These are phyloP conservation scores for Eolophus roseicapilla DNA, from an alignment of 2,113 vertebrate species.

Conservation along the genomic window DNA sequence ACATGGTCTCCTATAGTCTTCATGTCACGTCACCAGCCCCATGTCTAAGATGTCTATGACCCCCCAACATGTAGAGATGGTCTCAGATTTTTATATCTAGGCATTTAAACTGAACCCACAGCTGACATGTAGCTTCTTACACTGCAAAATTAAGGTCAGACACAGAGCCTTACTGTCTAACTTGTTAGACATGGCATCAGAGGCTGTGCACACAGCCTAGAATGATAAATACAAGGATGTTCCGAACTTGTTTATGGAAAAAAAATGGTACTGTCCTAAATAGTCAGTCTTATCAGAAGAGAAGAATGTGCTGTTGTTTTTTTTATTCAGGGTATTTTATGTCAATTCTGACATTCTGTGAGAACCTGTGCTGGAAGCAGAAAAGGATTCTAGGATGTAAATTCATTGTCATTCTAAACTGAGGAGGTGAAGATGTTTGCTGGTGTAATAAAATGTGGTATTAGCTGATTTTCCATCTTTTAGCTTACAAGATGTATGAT, in stretches of 20 bases:
- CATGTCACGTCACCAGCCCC: background rate
- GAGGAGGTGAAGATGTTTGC: background rate
- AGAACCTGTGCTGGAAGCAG: background rate
- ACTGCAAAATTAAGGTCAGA: background rate
- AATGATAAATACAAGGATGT: background rate
- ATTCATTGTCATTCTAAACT: background rate
- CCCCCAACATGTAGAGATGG: fast-evolving
- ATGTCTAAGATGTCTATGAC: background rate
- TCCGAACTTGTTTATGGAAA: background rate
- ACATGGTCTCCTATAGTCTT: background rate
- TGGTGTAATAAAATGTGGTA: background rate
- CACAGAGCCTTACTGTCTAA: background rate
- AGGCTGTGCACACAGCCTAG: background rate
- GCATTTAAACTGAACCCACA: background rate
- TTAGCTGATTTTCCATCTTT: background rate
- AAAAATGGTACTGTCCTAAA: background rate
- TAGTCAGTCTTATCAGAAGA: background rate
- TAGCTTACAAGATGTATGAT: background rate
- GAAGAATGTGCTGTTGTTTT: background rate
- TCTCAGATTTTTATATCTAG: background rate
- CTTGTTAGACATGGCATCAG: background rate
- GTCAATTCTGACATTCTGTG: background rate
- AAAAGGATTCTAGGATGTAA: background rate
- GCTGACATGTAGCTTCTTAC: background rate
- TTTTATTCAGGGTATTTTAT: background rate